A percentile compares a stretch with the other conserved stretches of the same genome.
phyloP scores from a whole-genome alignment of 2,888 invertebrate species.

The Dicranocentrus wangi region DNA sequence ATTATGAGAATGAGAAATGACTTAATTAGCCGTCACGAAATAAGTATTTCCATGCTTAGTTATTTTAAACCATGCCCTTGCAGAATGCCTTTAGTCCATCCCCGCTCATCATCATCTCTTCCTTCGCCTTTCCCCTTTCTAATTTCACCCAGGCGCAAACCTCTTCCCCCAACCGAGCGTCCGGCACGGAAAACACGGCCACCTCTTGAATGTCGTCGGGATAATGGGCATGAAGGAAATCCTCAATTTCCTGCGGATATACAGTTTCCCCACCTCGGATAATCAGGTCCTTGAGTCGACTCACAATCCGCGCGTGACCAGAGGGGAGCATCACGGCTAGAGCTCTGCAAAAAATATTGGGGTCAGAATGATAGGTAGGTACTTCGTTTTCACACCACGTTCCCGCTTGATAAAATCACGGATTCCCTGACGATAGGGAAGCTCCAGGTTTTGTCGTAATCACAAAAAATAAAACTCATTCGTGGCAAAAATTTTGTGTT shows the following conservation, averaged over 20 bases:
- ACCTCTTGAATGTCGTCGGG: constrained; percentile 84
- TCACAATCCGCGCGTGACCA: constrained; percentile 83
- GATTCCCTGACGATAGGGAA: too few species aligned
- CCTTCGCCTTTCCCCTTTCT: constrained; percentile 80
- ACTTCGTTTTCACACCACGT: too few species aligned
- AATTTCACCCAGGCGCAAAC: too few species aligned
- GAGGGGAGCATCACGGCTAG: constrained; percentile 81
- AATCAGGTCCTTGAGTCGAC: constrained; percentile 85
- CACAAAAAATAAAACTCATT: too few species aligned
- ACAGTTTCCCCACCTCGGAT: constrained; percentile 89
- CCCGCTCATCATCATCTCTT: constrained; percentile 77
- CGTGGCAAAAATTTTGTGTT: too few species aligned
- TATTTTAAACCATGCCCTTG: constrained; percentile 79
- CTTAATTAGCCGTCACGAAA: too few species aligned
- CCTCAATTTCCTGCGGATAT: constrained; percentile 86
- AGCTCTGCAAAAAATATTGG: constrained; percentile 80
- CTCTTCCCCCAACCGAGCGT: constrained; percentile 86
- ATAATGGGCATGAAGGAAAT: constrained; percentile 83
- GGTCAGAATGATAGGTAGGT: too few species aligned
- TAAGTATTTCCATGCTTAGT: constrained; percentile 40
- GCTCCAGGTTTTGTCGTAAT: too few species aligned
- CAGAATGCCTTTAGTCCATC: constrained; percentile 81
- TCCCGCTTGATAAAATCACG: too few species aligned
- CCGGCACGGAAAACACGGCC: constrained; percentile 84
- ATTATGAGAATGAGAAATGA: constrained; percentile 4